Evolutionary conservation across 1,140 invertebrate species (phyloP).

Genomic region (Drosophila punjabiensis): DNA sequence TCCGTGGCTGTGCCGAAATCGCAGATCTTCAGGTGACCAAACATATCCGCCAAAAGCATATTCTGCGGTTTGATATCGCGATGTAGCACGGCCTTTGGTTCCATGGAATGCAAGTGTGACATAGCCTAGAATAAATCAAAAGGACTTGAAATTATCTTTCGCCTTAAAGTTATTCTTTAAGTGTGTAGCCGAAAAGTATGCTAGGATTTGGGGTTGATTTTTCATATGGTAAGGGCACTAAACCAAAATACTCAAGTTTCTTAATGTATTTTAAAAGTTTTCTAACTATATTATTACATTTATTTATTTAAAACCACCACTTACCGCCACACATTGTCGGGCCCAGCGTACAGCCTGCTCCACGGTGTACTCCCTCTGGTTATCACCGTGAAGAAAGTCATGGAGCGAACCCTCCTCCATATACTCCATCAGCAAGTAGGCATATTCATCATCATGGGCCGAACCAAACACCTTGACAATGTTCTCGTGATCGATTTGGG

Average conservation of each 20-base stretch:
- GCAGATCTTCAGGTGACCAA: slow-evolving; percentile 35
- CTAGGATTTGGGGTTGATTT: background rate
- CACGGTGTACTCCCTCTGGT: slow-evolving; percentile 17
- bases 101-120: slow-evolving; percentile 25
- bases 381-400: slow-evolving; percentile 7
- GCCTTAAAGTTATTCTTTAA: background rate
- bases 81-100: slow-evolving; percentile 26
- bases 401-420: slow-evolving; percentile 23
- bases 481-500: slow-evolving; percentile 8
- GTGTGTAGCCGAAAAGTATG: background rate
- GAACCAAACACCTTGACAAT: slow-evolving; percentile 13
- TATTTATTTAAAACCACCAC: background rate
- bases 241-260: too few species aligned
- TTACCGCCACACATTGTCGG: slow-evolving; percentile 20
- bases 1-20: slow-evolving; percentile 34
- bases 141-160: background rate
- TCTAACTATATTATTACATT: background rate
- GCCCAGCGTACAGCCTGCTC: slow-evolving; percentile 19
- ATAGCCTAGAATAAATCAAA: slow-evolving; percentile 19
- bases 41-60: slow-evolving; percentile 18
- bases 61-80: slow-evolving; percentile 51
- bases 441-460: background rate
- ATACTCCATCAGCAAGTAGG: slow-evolving; percentile 39
- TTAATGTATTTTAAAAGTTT: too few species aligned
- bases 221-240: background rate